These are phyloP conservation scores for Tyria jacobaeae DNA, from an alignment of 2,888 invertebrate species.

Conservation along the genomic window DNA sequence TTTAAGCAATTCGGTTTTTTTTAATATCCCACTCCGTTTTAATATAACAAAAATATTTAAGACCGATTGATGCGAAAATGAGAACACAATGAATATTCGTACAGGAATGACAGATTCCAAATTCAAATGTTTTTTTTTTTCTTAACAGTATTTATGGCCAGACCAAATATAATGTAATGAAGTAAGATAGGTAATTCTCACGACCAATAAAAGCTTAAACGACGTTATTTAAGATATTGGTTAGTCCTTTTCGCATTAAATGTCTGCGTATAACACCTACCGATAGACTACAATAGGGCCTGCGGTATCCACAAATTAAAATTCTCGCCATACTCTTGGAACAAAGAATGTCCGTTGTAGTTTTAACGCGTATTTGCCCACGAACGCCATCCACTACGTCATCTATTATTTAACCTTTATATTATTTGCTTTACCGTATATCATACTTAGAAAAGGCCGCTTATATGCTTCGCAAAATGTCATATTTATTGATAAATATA, in stretches of 20 bases:
- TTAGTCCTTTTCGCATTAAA: constrained; percentile 27
- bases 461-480: constrained; percentile 12
- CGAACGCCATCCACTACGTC: constrained; percentile 36
- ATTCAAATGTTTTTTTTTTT: no score
- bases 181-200: background rate
- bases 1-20: no score
- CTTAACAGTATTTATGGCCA: no score
- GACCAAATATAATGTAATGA: no score
- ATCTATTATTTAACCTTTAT: constrained; percentile 29
- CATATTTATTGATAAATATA: background rate
- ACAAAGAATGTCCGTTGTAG: constrained; percentile 51
- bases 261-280: constrained; percentile 31
- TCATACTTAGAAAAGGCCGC: constrained; percentile 1
- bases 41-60: no score
- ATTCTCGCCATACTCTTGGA: constrained; percentile 44
- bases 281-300: constrained; percentile 44
- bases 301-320: constrained; percentile 53
- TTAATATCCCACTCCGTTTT: no score
- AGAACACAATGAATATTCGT: no score
- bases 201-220: constrained; percentile 4
- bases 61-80: no score
- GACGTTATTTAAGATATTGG: background rate
- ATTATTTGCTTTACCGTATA: constrained; percentile 21
- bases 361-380: constrained; percentile 42
- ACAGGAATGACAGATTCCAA: no score